Evolutionary conservation across 2,113 vertebrate species (phyloP).

Genomic region (Octodon degus): DNA sequence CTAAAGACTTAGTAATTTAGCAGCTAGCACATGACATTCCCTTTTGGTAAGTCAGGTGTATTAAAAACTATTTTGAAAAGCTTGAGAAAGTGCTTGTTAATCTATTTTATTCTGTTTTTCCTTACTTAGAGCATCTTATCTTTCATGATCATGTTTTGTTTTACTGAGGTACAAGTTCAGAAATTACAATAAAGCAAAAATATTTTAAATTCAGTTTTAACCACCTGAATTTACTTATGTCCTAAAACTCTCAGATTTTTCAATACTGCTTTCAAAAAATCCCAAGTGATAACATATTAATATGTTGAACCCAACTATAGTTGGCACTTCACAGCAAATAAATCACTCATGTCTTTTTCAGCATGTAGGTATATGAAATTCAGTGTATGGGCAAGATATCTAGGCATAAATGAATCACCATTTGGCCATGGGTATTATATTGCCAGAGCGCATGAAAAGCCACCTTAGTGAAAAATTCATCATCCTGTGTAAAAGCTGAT

Average conservation of each 20-base stretch:
- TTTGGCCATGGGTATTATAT: not conserved
- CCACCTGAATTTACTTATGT: not conserved
- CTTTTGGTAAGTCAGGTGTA: conserved; percentile 70
- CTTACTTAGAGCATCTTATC: not conserved
- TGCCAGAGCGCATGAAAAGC: conserved; percentile 27
- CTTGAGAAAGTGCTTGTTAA: conserved; percentile 31
- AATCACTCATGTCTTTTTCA: not conserved
- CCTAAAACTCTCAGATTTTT: conserved; percentile 59
- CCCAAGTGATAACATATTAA: not conserved
- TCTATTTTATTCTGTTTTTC: not conserved
- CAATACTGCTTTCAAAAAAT: not conserved
- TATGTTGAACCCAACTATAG: conserved; percentile 22
- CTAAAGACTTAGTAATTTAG: conserved; percentile 74
- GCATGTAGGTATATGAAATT: conserved; percentile 33
- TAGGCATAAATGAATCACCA: conserved; percentile 51
- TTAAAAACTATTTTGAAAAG: conserved; percentile 67
- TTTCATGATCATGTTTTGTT: not conserved
- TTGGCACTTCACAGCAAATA: conserved; percentile 35
- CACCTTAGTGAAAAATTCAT: conserved; percentile 44
- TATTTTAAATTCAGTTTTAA: conserved; percentile 13
- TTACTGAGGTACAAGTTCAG: not conserved
- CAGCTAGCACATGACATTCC: conserved; percentile 71
- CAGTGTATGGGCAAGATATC: not conserved
- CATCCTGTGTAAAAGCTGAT: conserved; percentile 56
- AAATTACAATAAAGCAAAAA: not conserved